Evolutionary conservation across 1,140 invertebrate genomes (phyloP).

Genomic region (Trachymyrmex cornetzi): DNA sequence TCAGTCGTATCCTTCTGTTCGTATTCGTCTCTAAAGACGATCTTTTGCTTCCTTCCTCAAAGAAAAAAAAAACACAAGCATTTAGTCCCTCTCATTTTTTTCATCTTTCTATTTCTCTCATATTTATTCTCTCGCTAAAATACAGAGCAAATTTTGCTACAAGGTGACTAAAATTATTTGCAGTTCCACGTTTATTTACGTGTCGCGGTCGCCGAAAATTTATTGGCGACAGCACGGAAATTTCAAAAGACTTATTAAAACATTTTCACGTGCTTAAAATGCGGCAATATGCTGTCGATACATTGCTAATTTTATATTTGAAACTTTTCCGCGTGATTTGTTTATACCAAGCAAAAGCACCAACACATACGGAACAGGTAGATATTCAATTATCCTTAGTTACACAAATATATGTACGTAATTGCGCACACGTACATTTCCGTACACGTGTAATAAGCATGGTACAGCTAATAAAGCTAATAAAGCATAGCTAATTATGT

Average conservation of each 20-base stretch:
- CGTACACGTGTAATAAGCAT: slow-evolving; percentile 27
- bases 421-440: slow-evolving; percentile 2
- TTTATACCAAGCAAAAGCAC: neutral
- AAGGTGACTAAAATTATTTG: slow-evolving; percentile 55
- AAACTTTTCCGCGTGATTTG: neutral
- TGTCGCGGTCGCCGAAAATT: slow-evolving; percentile 41
- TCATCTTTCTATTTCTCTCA: neutral
- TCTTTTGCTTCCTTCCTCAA: neutral
- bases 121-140: slow-evolving; percentile 26
- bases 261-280: neutral
- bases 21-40: neutral
- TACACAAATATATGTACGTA: slow-evolving; percentile 20
- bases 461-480: slow-evolving; percentile 43
- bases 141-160: slow-evolving; percentile 34
- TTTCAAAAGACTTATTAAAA: slow-evolving; percentile 34
- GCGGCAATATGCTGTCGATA: too few species aligned
- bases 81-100: neutral
- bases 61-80: slow-evolving; percentile 7
- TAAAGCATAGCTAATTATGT: slow-evolving; percentile 40
- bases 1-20: neutral
- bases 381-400: slow-evolving; percentile 4
- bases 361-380: neutral
- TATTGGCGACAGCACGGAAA: slow-evolving; percentile 51
- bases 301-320: neutral
- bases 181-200: slow-evolving; percentile 55